A percentile compares a stretch with the other conserved stretches of the same genome.
Evolutionary conservation across 2,113 vertebrate species (phyloP).

Genomic region (Illadopsis cleaveri): DNA sequence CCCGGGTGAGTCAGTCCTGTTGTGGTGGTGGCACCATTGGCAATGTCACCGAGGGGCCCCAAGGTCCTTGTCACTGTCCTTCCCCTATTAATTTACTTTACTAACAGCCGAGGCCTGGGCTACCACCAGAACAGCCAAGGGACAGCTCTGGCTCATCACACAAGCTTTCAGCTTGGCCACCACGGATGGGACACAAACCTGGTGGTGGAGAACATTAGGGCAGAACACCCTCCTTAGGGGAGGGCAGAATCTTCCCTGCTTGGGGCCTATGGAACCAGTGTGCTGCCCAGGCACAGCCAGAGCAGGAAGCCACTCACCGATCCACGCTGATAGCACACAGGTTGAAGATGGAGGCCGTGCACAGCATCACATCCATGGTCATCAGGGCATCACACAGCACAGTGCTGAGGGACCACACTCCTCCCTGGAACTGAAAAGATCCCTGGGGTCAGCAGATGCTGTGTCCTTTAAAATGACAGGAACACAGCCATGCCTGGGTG

Average conservation of each 20-base stretch:
- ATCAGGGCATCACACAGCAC: constrained; percentile 87
- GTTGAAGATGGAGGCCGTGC: constrained; percentile 94
- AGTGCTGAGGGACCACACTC: constrained; percentile 83
- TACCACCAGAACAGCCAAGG: neutral
- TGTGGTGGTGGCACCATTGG: neutral
- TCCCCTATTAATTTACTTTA: neutral
- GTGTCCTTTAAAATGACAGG: neutral
- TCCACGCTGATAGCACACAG: constrained; percentile 94
- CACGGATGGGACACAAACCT: neutral
- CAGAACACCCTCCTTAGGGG: neutral
- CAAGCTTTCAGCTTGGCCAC: neutral
- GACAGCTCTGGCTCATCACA: neutral
- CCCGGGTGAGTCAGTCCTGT: neutral
- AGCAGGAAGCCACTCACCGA: constrained; percentile 71
- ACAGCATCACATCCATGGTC: constrained; percentile 95
- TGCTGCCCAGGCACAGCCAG: neutral
- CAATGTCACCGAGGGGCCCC: rapidly evolving
- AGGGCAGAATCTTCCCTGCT: neutral
- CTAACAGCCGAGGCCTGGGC: neutral
- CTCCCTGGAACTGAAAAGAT: constrained; percentile 87
- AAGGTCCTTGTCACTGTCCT: neutral
- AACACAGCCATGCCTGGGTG: rapidly evolving
- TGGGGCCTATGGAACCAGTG: neutral
- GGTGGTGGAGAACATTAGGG: too few relatives aligned
- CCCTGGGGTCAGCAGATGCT: neutral